Percentiles rank a stretch among this genome's conserved stretches.
Conservation (phyloP, 2,113 vertebrate species). For the Rhinogobius similis region DNA sequence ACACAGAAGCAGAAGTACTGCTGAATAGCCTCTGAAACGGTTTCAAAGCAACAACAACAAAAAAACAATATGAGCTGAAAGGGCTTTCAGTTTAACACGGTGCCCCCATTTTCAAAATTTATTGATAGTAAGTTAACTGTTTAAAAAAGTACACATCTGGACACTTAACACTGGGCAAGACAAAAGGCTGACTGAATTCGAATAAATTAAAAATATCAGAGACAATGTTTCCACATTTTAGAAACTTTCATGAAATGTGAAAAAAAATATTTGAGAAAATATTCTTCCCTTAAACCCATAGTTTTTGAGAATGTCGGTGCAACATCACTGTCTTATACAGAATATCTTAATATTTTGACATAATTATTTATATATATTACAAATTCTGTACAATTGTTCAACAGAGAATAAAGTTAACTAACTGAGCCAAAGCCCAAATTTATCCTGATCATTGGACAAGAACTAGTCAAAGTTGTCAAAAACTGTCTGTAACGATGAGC, state of each 20-base stretch:
- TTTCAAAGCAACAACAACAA: no score
- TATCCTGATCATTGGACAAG: background rate
- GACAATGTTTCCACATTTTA: constrained; percentile 14
- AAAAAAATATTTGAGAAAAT: constrained; percentile 15
- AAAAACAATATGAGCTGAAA: background rate
- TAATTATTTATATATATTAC: constrained; percentile 20
- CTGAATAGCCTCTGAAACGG: no score
- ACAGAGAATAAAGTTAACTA: constrained; percentile 3
- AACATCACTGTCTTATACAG: constrained; percentile 18
- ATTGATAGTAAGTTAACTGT: constrained; percentile 18
- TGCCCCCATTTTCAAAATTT: constrained; percentile 16
- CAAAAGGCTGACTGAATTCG: constrained; percentile 30
- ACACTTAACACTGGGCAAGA: constrained; percentile 23
- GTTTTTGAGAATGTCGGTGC: constrained; percentile 8
- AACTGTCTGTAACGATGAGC: background rate
- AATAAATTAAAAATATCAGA: constrained; percentile 5
- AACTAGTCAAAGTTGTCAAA: background rate
- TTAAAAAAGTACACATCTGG: constrained; percentile 15
- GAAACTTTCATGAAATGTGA: background rate
- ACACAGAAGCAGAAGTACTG: no score
- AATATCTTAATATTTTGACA: constrained; percentile 3
- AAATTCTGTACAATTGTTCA: constrained; percentile 43
- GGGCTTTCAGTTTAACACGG: background rate
- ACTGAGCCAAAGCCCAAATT: background rate
- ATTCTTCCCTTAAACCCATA: background rate